Conservation (phyloP, 2,888 invertebrate species). For the Coronaproctus castanopsis region DNA sequence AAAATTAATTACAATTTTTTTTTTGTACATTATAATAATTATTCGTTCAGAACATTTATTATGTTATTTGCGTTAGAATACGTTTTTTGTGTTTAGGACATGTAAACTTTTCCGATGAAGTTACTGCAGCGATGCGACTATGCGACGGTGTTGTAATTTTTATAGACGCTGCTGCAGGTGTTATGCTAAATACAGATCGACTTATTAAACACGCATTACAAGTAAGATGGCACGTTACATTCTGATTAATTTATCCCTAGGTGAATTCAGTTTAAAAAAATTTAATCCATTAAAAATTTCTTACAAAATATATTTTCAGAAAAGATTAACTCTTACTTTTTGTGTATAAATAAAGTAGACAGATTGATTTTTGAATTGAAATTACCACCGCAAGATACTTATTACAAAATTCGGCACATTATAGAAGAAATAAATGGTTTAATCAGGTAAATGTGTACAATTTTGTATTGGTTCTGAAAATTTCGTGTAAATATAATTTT, state of each 20-base stretch:
- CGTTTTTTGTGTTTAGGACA: constrained; percentile 56
- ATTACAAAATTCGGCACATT: constrained; percentile 88
- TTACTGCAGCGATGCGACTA: constrained; percentile 84
- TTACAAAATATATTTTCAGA: constrained; percentile 31
- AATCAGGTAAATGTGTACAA: constrained; percentile 38
- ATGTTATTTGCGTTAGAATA: too few relatives aligned
- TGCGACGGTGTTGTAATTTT: constrained; percentile 79
- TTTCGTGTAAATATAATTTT: background rate
- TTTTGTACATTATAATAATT: too few relatives aligned
- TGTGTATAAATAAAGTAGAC: constrained; percentile 94
- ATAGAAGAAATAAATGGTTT: constrained; percentile 91
- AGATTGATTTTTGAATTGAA: constrained; percentile 86
- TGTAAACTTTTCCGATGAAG: constrained; percentile 98
- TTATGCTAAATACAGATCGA: constrained; percentile 94
- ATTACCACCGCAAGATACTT: constrained; percentile 92
- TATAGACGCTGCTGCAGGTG: constrained; percentile 96
- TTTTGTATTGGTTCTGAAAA: background rate
- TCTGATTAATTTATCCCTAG: background rate
- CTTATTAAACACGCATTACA: constrained; percentile 83
- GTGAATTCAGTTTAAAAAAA: background rate
- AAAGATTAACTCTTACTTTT: constrained; percentile 65
- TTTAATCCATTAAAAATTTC: too few relatives aligned
- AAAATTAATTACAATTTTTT: too few relatives aligned
- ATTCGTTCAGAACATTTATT: too few relatives aligned
- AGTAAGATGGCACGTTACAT: constrained; percentile 17